Conservation (phyloP, 2,113 vertebrate species). For the Aegithalos caudatus region DNA sequence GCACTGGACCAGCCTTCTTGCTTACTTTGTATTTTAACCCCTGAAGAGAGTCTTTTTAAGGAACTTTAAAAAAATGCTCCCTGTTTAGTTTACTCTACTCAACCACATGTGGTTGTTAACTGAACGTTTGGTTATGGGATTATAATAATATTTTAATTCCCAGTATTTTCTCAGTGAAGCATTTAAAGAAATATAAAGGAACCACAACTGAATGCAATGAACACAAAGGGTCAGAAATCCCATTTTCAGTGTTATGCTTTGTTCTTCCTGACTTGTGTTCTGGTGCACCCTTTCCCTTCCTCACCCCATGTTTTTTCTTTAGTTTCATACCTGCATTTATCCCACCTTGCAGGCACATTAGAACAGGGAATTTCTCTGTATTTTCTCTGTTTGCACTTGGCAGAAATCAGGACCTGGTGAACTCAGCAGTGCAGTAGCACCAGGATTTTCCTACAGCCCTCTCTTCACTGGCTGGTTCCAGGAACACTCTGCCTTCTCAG, state of each 20-base stretch:
- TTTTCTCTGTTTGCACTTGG: not conserved
- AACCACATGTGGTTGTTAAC: not conserved
- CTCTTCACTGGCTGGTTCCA: not conserved
- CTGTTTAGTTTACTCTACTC: not conserved
- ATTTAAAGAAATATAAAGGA: not conserved
- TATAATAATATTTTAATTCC: not conserved
- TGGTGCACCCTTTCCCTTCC: not conserved
- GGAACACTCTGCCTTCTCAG: not conserved
- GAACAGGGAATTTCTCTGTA: not conserved
- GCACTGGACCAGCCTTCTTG: not conserved
- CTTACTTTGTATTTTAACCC: slow-evolving; percentile 19
- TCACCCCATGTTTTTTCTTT: not conserved
- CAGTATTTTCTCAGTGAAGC: not conserved
- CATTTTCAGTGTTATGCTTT: not conserved
- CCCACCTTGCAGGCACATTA: not conserved
- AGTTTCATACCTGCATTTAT: not conserved
- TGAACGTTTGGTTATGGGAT: not conserved
- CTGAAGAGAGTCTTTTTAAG: not conserved
- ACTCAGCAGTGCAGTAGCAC: not conserved
- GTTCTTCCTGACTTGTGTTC: not conserved
- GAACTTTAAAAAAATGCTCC: not conserved
- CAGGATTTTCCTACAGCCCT: not conserved
- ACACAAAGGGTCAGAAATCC: not conserved
- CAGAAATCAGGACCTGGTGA: not conserved
- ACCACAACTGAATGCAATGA: not conserved